Percentiles rank a stretch among this genome's conserved stretches.
phyloP scores from a whole-genome alignment of 1,140 invertebrate species.

The Bilobella aurantiaca region DNA sequence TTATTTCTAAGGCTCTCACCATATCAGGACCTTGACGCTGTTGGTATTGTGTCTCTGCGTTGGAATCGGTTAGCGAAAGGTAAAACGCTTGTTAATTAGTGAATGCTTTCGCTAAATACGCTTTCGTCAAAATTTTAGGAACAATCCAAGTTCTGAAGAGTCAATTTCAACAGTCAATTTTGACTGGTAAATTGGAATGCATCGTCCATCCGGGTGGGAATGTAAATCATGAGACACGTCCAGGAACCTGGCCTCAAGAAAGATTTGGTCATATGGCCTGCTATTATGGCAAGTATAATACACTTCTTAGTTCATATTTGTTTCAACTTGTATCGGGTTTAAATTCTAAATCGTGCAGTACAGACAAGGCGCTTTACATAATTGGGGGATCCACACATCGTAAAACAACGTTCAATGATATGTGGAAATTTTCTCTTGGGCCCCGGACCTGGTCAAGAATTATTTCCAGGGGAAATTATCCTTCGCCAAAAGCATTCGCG shows the following conservation, averaged over 20 bases:
- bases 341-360: background rate
- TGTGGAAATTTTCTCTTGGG: conserved; percentile 85
- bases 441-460: conserved; percentile 70
- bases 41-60: conserved; percentile 70
- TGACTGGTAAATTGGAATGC: conserved; percentile 27
- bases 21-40: conserved; percentile 76
- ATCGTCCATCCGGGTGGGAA: background rate
- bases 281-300: conserved; percentile 26
- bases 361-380: conserved; percentile 28
- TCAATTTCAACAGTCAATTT: conserved; percentile 27
- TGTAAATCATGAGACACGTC: background rate
- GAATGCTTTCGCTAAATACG: too few relatives aligned
- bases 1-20: conserved; percentile 78
- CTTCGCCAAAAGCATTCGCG: conserved; percentile 89
- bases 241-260: conserved; percentile 23
- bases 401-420: conserved; percentile 91
- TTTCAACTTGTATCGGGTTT: background rate
- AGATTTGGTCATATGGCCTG: conserved; percentile 35
- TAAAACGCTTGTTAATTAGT: too few relatives aligned
- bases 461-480: conserved; percentile 74
- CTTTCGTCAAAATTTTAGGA: too few relatives aligned
- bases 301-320: background rate
- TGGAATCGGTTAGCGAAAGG: conserved; percentile 72
- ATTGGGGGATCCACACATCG: conserved; percentile 72
- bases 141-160: conserved; percentile 12